Evolutionary conservation across 2,888 invertebrate species (phyloP).

Genomic region (Bellardia bayeri): DNA sequence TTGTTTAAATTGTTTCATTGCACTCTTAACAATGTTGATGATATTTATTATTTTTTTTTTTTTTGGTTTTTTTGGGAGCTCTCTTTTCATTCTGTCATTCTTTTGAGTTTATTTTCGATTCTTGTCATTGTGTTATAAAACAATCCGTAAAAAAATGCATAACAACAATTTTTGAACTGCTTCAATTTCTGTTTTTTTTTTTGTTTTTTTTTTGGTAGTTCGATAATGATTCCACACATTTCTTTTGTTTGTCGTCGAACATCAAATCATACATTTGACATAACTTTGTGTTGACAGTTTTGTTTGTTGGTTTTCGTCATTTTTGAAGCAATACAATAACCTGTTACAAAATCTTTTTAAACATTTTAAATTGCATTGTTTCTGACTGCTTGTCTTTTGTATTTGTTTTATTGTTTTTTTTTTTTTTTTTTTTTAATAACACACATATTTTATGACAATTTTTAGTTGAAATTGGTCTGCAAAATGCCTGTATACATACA

Average conservation of each 20-base stretch:
- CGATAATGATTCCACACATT: conserved; percentile 54
- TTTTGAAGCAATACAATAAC: conserved; percentile 40
- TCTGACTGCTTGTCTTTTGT: neutral
- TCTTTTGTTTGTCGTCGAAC: conserved; percentile 58
- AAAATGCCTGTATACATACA: neutral
- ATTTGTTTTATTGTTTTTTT: neutral
- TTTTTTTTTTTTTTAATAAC: neutral
- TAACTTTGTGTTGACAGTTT: conserved; percentile 60
- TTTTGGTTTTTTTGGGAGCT: conserved; percentile 7
- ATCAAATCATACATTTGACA: conserved; percentile 66
- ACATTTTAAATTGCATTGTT: conserved; percentile 60
- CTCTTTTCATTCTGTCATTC: conserved; percentile 46
- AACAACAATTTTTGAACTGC: conserved; percentile 57
- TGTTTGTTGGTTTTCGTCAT: conserved; percentile 35
- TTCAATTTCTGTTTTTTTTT: conserved; percentile 45
- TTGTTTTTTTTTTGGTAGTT: conserved; percentile 31
- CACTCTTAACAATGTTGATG: conserved; percentile 69
- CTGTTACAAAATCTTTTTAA: conserved; percentile 56
- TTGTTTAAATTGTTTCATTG: conserved; percentile 71
- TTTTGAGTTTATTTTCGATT: conserved; percentile 30
- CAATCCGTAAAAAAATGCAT: conserved; percentile 67
- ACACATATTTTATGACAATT: conserved; percentile 38
- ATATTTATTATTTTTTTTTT: conserved; percentile 39
- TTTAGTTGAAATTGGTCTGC: conserved; percentile 31
- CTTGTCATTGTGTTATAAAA: conserved; percentile 61